Evolutionary conservation across 2,797 vertebrate species (phyloP), one percentile per base, ranked within the genome.

Genomic region (Enteromius trimaculatus): DNA sequence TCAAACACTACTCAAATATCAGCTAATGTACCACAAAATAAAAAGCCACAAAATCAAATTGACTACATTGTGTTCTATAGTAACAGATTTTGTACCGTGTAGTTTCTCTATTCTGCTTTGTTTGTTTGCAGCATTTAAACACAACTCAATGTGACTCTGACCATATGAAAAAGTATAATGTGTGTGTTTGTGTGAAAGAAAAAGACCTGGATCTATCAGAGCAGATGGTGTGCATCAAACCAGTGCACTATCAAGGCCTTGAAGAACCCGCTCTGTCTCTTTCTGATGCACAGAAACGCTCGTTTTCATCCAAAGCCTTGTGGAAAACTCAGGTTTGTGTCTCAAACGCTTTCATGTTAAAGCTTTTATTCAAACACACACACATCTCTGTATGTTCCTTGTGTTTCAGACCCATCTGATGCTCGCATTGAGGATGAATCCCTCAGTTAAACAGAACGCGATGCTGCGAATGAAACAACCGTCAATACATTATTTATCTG

Each of bases 171-270:
- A 31, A 49, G 69, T 19, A 49, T 47, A 31, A 8, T 71, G 44
- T 44, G 5, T 72, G 44, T 21, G n/a, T n/a, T n/a, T n/a, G 23
- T 2, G 1, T 26, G 23, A 23, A 23, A 19, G 42, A 31, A 26
- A 72, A 51, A 29, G 70, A 51, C 8, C 9, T 1, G 4, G 16
- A 51, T 51, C 44, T 70, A 70, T 70, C 51, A 77, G 77, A 83
- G 51, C 60, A 81, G 69, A 76, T 26, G 80, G 92, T 93, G 95
- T 92, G 95, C 93, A 94, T 95, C 92, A 94, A 94, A 87, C 91
- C 92, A 51, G 23, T 34, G n/a, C n/a, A 58, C 23, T 58, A 21
- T 14, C 0, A 0, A 60, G 58, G 55, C 4, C 55, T 60, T 26
- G 55, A 60, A 5, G n/a, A 60, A 10, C n/a, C 21, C 21, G 51